These are phyloP conservation scores for Stictocephala bisonia DNA, from an alignment of 2,888 invertebrate species.

Conservation along the genomic window DNA sequence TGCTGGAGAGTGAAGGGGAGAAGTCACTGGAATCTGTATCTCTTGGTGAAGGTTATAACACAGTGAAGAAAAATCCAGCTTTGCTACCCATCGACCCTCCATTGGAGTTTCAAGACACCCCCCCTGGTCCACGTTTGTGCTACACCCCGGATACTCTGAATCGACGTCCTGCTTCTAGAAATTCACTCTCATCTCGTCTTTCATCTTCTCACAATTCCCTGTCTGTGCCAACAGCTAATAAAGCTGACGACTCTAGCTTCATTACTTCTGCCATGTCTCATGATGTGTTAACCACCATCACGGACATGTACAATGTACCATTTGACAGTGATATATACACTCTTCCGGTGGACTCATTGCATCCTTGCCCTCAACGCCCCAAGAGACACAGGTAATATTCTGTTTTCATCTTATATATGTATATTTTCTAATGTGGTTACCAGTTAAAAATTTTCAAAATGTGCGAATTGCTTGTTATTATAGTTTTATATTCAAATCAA, in stretches of 20 bases:
- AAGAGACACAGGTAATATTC: conserved; percentile 58
- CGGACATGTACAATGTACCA: conserved; percentile 88
- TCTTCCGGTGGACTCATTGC: conserved; percentile 84
- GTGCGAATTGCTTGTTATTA: too few relatives aligned
- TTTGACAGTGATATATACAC: conserved; percentile 91
- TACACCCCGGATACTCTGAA: conserved; percentile 69
- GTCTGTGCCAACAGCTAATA: conserved; percentile 75
- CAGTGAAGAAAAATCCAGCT: conserved; percentile 54
- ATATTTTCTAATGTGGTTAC: too few relatives aligned
- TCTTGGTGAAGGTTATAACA: conserved; percentile 62
- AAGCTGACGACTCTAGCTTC: conserved; percentile 78
- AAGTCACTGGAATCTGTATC: conserved; percentile 59
- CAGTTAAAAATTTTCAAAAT: too few relatives aligned
- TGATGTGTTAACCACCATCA: conserved; percentile 77
- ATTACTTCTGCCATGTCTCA: conserved; percentile 91
- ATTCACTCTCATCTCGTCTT: conserved; percentile 80
- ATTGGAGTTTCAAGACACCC: conserved; percentile 82
- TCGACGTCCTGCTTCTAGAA: conserved; percentile 77
- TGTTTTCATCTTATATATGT: background rate
- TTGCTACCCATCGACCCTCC: conserved; percentile 79
- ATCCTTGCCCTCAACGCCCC: conserved; percentile 68
- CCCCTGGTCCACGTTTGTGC: conserved; percentile 64
- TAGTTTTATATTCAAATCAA: too few relatives aligned
- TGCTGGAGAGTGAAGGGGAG: conserved; percentile 85
- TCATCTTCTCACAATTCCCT: conserved; percentile 89